Evolutionary conservation across 2,113 vertebrate species (phyloP), one percentile per base, ranked within the genome.

Genomic region (Malurus elegans): DNA sequence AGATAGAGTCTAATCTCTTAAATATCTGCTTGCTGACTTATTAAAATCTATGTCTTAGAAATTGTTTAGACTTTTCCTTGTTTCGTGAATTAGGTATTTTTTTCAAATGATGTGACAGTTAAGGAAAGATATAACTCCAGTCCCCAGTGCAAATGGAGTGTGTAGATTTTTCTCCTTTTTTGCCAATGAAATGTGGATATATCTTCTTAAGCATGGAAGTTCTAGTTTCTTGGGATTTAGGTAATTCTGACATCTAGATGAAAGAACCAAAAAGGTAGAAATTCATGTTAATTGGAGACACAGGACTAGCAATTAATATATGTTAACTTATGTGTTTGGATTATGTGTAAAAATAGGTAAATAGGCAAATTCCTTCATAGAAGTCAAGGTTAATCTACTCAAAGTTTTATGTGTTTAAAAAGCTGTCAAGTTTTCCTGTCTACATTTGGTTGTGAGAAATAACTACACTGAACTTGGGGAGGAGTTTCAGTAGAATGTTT

Each of bases 31-130:
- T 85, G 25, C 58, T 67, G 34, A 25, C 18, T 70, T 78, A 32
- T 90, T 14, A 24, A 79, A 73, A 36, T 45, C 23, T 54, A 6
- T 38, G 25, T 18, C 38, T 71, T 58, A 23, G 11, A 34, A 83
- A 32, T 79, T 44, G 21, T 65, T 85, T 58, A 81, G 38, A 18
- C 12, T 73, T 25, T 57, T 50, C 8, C n/a, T 0, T 0, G 0
- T 45, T 87, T 32, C 85, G 16, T 28, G 29, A 8, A 24, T 38
- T 26, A 75, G 14, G 6, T 78, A 12, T 84, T 81, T 92, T 74
- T 73, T 20, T 20, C 38, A 71, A 90, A 80, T 31, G 18, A 24
- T 21, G 24, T n/a, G 38, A 42, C 29, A 38, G 17, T 57, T 66
- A 53, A 79, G 47, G 42, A 71, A 58, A 64, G 57, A 32, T 9